Conservation (phyloP, 2,113 vertebrate genomes). For the Python bivittatus region DNA sequence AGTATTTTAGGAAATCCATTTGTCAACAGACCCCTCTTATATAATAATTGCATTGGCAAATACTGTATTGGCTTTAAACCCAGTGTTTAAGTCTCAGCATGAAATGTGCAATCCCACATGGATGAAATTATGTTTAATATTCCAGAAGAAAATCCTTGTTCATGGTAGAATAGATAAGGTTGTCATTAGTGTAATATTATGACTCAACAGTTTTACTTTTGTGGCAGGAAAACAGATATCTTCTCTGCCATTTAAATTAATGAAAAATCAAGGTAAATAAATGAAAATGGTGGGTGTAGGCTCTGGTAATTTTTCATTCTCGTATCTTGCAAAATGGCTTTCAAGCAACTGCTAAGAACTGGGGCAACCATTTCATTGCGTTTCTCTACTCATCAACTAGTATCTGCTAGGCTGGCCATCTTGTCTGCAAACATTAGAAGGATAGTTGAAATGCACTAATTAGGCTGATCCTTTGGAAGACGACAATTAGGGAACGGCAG, state of each 20-base stretch:
- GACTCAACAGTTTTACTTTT: neutral
- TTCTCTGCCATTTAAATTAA: neutral
- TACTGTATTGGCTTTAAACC: neutral
- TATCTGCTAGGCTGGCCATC: neutral
- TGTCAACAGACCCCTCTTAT: neutral
- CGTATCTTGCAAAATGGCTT: constrained; percentile 58
- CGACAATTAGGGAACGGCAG: neutral
- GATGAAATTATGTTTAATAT: neutral
- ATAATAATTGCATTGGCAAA: neutral
- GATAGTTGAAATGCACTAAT: rapidly evolving
- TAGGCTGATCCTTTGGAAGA: rapidly evolving
- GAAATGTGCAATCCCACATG: neutral
- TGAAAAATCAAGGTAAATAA: neutral
- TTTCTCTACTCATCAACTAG: neutral
- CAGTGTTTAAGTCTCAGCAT: neutral
- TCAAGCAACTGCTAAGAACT: constrained; percentile 26
- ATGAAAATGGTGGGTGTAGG: constrained; percentile 6
- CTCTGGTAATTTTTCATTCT: neutral
- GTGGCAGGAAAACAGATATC: neutral
- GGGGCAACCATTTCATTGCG: constrained; percentile 41
- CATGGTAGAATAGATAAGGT: neutral
- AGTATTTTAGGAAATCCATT: neutral
- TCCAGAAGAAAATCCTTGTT: neutral
- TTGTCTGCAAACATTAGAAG: constrained; percentile 1
- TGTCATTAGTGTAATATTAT: neutral